Conservation (phyloP, 2,888 invertebrate species). For the Thereva unica region DNA sequence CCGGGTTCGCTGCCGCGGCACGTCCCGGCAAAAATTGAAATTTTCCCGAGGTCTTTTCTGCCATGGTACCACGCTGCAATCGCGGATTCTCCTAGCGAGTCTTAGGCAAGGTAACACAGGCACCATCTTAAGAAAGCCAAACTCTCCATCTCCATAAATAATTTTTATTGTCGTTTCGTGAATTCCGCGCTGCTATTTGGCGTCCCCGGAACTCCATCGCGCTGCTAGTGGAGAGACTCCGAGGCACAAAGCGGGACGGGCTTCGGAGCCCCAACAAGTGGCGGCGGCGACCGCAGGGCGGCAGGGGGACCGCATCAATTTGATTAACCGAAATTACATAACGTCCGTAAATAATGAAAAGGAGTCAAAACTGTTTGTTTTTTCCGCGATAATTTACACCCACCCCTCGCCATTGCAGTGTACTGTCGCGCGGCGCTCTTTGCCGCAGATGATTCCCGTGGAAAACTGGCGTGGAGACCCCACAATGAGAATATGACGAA, state of each 20-base stretch:
- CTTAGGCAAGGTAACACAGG: slow-evolving; percentile 15
- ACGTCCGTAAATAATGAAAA: slow-evolving; percentile 33
- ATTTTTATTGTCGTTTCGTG: slow-evolving; percentile 39
- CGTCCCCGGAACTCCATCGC: slow-evolving; percentile 20
- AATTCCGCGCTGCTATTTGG: slow-evolving; percentile 33
- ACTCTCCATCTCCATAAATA: slow-evolving; percentile 33
- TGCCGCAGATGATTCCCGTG: slow-evolving; percentile 10
- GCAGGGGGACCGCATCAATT: slow-evolving; percentile 7
- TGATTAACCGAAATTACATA: slow-evolving; percentile 35
- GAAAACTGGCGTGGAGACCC: slow-evolving; percentile 13
- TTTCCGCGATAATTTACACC: slow-evolving; percentile 21
- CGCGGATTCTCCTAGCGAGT: not conserved
- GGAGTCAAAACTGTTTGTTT: slow-evolving; percentile 31
- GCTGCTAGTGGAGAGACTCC: slow-evolving; percentile 7
- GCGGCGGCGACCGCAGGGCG: slow-evolving; percentile 1
- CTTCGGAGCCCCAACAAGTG: slow-evolving; percentile 20
- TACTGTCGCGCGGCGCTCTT: not conserved
- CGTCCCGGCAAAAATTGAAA: slow-evolving; percentile 13
- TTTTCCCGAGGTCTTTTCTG: slow-evolving; percentile 5
- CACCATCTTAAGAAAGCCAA: slow-evolving; percentile 1
- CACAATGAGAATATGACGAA: slow-evolving; percentile 18
- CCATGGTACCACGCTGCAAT: not conserved
- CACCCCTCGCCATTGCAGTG: not conserved
- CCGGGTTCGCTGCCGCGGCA: not conserved
- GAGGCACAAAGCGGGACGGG: slow-evolving; percentile 2